Evolutionary conservation across 2,113 vertebrate species (phyloP), one percentile per base, ranked within the genome.

Genomic region (Procavia capensis): DNA sequence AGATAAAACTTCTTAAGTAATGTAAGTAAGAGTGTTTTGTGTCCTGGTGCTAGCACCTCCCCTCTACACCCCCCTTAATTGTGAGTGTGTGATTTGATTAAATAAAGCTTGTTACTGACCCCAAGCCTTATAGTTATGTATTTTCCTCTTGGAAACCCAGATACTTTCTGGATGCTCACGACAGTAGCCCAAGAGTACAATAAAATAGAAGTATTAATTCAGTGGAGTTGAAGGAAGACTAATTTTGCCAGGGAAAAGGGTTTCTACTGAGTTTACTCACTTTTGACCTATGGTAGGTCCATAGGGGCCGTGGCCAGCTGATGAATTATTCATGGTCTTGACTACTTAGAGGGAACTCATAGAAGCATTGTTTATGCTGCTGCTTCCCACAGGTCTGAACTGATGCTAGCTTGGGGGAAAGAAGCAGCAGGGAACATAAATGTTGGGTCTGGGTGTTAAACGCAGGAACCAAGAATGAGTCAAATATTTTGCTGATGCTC

Each of bases 181-280:
- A n/a, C n/a, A n/a, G 88, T 94, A 97, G 96, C 98, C 97, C 94
- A 95, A 93, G 96, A 97, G 90, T 95, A 96, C 82, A 96, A 97
- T 98, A 97, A 98, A 98, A 96, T 85, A 97, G 87, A 96, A 97
- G 92, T 90, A 94, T 63, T 98, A 97, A 98, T 98, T 98, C 93
- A 93, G 90, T 97, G 93, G 78, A 93, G 93, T 94, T 97, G 96
- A 97, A 96, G 95, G 81, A 98, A 98, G 97, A 96, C 96, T 98
- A 98, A 98, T 98, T 98, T 97, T 95, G 83, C 94, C 45, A 76
- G 85, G 68, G 83, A 96, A 84, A 95, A 98, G 95, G 92, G 93
- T 63, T 88, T 98, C 97, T 96, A 97, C 89, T 91, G 95, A 97
- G 93, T 13, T 97, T 96, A 98, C 96, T 97, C 97, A 95, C 93